Percentiles rank a stretch among this genome's conserved stretches.
Evolutionary conservation across 2,888 invertebrate genomes (phyloP).

Genomic region (Drosophila nr. perissopoda): DNA sequence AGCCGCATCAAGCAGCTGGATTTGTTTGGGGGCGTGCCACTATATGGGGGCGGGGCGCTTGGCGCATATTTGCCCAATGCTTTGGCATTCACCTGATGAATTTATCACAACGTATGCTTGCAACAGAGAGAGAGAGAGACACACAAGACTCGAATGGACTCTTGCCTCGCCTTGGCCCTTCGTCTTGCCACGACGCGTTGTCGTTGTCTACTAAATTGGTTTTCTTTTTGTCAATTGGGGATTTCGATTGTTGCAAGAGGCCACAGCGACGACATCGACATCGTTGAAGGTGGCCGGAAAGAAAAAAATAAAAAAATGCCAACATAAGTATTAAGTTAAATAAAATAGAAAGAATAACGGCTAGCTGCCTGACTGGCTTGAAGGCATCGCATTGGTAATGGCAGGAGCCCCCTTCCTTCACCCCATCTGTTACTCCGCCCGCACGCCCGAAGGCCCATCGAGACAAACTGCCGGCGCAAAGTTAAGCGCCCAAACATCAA

Average conservation of each 20-base stretch:
- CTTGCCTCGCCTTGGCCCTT: neutral
- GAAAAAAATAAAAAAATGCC: conserved; percentile 52
- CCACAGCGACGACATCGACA: conserved; percentile 66
- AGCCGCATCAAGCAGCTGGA: conserved; percentile 44
- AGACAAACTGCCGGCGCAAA: conserved; percentile 80
- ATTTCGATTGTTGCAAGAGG: conserved; percentile 82
- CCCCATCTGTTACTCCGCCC: neutral
- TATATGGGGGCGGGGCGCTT: neutral
- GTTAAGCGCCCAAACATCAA: conserved; percentile 80
- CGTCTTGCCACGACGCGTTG: conserved; percentile 46
- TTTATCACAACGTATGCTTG: conserved; percentile 77
- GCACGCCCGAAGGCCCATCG: conserved; percentile 49
- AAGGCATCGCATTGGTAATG: conserved; percentile 24
- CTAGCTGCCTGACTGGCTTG: conserved; percentile 17
- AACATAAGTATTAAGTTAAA: conserved; percentile 78
- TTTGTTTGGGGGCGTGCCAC: conserved; percentile 9
- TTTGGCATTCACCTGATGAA: conserved; percentile 83
- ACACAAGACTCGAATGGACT: conserved; percentile 16
- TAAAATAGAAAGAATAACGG: conserved; percentile 69
- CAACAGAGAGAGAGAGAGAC: neutral
- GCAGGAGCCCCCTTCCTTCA: neutral
- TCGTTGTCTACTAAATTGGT: conserved; percentile 84
- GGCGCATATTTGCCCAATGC: conserved; percentile 71
- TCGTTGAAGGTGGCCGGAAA: conserved; percentile 41
- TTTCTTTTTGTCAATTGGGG: conserved; percentile 84